phyloP scores from a whole-genome alignment of 2,113 vertebrate species.

The Brachypteracias leptosomus region DNA sequence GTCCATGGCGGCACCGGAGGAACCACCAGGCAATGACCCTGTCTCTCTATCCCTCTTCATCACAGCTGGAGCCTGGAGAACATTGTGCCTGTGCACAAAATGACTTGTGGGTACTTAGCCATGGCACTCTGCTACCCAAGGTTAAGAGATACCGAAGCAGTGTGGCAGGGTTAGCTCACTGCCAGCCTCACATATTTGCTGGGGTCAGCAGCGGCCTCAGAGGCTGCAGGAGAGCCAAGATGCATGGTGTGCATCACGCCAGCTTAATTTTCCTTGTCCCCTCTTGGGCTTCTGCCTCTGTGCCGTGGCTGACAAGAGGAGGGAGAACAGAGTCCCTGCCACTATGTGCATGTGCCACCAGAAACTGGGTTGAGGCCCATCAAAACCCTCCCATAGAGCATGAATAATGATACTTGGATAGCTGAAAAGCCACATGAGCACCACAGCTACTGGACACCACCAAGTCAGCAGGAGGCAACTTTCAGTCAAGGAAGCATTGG shows the following conservation, averaged over 20 bases:
- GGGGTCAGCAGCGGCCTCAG: background rate
- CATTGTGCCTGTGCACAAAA: background rate
- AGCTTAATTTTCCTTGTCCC: background rate
- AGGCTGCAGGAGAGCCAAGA: background rate
- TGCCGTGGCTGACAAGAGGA: background rate
- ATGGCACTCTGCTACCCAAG: background rate
- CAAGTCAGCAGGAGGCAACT: background rate
- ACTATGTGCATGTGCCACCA: fast-evolving
- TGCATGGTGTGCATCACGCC: background rate
- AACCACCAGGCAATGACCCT: background rate
- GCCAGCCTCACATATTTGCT: background rate
- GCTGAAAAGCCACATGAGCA: background rate
- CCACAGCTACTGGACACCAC: background rate
- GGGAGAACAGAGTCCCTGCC: background rate
- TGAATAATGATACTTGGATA: background rate
- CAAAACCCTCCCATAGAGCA: background rate
- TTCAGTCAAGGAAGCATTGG: background rate
- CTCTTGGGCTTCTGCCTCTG: background rate
- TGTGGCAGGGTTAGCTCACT: background rate
- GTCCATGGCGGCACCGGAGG: background rate
- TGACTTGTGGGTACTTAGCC: background rate
- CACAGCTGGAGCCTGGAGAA: background rate
- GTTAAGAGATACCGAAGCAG: background rate
- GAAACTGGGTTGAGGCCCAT: background rate
- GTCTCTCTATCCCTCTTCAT: background rate